Evolutionary conservation across 1,140 invertebrate genomes (phyloP).

Genomic region (Antheraea pernyi): DNA sequence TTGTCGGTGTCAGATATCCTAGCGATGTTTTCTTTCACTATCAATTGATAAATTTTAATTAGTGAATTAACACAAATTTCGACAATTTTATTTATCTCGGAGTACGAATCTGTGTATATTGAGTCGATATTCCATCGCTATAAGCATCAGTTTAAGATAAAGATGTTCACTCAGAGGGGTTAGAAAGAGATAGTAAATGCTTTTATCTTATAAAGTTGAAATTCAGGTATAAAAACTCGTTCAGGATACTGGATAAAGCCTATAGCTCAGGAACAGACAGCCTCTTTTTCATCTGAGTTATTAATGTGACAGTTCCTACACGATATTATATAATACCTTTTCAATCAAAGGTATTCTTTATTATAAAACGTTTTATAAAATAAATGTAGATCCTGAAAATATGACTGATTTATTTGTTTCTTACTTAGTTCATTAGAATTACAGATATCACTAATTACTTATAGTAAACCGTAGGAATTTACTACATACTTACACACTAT

Average conservation of each 20-base stretch:
- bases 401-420: background rate
- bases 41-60: no score
- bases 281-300: slow-evolving; percentile 22
- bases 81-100: no score
- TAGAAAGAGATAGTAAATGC: background rate
- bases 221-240: slow-evolving; percentile 22
- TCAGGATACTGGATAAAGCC: slow-evolving; percentile 16
- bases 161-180: background rate
- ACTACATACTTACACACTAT: no score
- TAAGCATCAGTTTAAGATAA: background rate
- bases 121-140: no score
- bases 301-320: slow-evolving; percentile 21
- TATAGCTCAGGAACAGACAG: slow-evolving; percentile 15
- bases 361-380: background rate
- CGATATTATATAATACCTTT: slow-evolving; percentile 5
- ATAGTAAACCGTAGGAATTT: no score
- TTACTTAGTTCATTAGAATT: no score
- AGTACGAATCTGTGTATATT: no score
- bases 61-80: no score
- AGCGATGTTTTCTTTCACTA: no score
- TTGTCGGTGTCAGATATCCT: no score
- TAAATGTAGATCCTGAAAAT: background rate
- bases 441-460: no score
- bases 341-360: background rate
- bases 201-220: background rate